Evolutionary conservation across 2,797 vertebrate species (phyloP), one percentile per base, ranked within the genome.

Genomic region (Pachyuromys duprasi): DNA sequence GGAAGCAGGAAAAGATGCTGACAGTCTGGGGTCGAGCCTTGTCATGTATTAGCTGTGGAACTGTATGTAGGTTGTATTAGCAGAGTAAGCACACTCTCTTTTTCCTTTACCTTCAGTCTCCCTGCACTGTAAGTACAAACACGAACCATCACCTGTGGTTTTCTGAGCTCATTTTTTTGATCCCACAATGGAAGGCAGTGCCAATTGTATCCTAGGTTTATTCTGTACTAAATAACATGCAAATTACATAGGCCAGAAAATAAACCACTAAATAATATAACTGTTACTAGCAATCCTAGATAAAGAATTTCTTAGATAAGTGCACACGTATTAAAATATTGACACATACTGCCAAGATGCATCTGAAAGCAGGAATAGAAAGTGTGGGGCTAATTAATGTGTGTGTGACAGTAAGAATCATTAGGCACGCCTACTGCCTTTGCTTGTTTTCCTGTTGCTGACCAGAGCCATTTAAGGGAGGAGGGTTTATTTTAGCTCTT

Each of bases 211-310:
- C 14, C 65, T 67, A 39, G 12, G 11, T 33, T 84, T 78, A 62
- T 18, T 89, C 45, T 62, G 13, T 69, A 60, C 28, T 60, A 84
- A 86, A 49, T 65, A 80, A 45, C 75, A 24, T 42, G 33, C 24
- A 86, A 6, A 90, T 42, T 90, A 9, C 62, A 49, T 90, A 63
- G 42, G 28, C 45, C 28, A 57, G 26, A 74, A 67, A 74, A n/a
- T 42, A 39, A 90, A 72, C 7, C 8, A 62, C 33, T 93, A 81
- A 57, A 57, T 88, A 81, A 18, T 13, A 65, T 22, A 92, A 65
- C 15, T 78, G 11, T 70, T 78, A 63, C 74, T 87, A 76, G 57
- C 83, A 62, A 87, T 84, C 18, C 18, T 81, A 87, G 93, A 96
- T 72, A n/a, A 33, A 53, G 69, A 82, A 70, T 86, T 72, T 5